A percentile compares a stretch with the other conserved stretches of the same genome.
These are phyloP conservation scores for Xestia sexstrigata DNA, from an alignment of 2,888 invertebrate genomes.

Conservation along the genomic window DNA sequence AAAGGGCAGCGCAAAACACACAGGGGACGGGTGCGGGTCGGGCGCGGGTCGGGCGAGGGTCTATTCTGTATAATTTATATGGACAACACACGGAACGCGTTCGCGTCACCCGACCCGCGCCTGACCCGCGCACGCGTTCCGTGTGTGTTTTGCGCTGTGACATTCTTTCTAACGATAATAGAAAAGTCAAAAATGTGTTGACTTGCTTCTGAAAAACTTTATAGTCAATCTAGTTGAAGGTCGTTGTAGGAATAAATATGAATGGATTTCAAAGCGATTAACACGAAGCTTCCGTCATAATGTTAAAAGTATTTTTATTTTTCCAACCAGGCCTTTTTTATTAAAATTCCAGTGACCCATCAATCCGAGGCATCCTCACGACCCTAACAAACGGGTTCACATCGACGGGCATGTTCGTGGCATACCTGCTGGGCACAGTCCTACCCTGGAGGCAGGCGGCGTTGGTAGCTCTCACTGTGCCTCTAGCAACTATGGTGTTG, in stretches of 20 bases:
- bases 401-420: constrained; percentile 87
- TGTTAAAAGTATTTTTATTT: neutral
- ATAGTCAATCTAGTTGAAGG: neutral
- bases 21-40: too few relatives aligned
- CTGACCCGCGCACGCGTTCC: too few relatives aligned
- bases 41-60: too few relatives aligned
- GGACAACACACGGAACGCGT: too few relatives aligned
- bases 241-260: neutral
- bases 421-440: constrained; percentile 88
- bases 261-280: neutral
- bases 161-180: neutral
- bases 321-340: neutral
- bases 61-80: too few relatives aligned
- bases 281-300: neutral
- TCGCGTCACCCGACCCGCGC: too few relatives aligned
- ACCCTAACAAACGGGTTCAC: constrained; percentile 88
- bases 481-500: constrained; percentile 87
- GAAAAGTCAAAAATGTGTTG: neutral
- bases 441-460: constrained; percentile 90
- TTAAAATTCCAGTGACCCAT: constrained; percentile 85
- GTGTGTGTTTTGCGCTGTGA: too few relatives aligned
- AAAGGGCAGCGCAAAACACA: too few relatives aligned
- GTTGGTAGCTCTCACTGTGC: constrained; percentile 86
- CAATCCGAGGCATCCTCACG: constrained; percentile 89
- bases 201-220: neutral